A percentile compares a stretch with the other conserved stretches of the same genome.
Conservation (phyloP, 2,113 vertebrate species). For the Scomber scombrus region DNA sequence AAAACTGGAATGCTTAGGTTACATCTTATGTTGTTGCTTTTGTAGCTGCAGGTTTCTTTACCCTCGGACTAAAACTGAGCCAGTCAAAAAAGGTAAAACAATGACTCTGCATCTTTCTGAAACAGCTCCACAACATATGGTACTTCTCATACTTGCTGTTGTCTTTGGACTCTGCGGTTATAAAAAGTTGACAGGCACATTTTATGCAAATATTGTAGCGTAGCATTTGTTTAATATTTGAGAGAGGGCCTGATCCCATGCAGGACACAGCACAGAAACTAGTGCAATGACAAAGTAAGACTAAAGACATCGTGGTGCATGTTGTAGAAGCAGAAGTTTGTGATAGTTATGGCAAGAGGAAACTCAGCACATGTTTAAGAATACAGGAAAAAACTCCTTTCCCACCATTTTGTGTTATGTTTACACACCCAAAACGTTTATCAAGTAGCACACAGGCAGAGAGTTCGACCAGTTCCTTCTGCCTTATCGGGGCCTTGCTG, state of each 20-base stretch:
- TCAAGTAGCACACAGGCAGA: slow-evolving; percentile 63
- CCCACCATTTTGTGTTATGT: slow-evolving; percentile 30
- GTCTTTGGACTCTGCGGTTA: no score
- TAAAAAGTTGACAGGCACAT: not conserved
- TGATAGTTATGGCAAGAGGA: not conserved
- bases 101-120: not conserved
- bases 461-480: slow-evolving; percentile 37
- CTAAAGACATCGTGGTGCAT: no score
- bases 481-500: slow-evolving; percentile 62
- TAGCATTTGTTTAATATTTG: not conserved
- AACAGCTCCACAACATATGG: no score
- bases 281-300: not conserved
- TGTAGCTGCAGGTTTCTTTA: no score
- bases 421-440: slow-evolving; percentile 73
- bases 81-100: not conserved
- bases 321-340: not conserved
- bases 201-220: not conserved
- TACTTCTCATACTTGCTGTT: not conserved
- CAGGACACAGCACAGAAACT: not conserved
- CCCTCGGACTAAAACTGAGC: not conserved
- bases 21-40: no score
- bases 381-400: slow-evolving; percentile 5
- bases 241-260: not conserved
- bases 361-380: not conserved
- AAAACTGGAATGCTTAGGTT: no score